Percentiles rank a stretch among this genome's conserved stretches.
These are phyloP conservation scores for Loxodonta africana DNA, from an alignment of 2,113 vertebrate genomes.

Conservation along the genomic window DNA sequence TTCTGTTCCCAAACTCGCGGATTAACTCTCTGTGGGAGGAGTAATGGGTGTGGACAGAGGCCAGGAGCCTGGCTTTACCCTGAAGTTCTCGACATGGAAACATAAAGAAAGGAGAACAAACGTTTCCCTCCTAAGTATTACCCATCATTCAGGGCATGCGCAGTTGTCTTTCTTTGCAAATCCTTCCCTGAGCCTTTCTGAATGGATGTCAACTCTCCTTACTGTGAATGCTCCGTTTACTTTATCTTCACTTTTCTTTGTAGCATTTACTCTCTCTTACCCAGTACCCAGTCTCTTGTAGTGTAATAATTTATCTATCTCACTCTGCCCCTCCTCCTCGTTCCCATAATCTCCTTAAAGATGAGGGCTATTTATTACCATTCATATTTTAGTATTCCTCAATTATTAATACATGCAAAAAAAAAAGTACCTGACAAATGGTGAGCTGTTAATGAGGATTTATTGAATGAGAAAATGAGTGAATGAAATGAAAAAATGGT, in stretches of 20 bases:
- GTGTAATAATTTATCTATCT: neutral
- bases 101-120: neutral
- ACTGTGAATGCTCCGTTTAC: neutral
- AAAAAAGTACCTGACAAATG: neutral
- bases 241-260: neutral
- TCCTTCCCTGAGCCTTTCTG: neutral
- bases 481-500: slow-evolving; percentile 56
- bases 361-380: neutral
- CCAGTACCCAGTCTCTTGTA: neutral
- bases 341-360: slow-evolving; percentile 10
- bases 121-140: no score
- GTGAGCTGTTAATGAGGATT: neutral
- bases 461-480: slow-evolving; percentile 17
- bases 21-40: neutral
- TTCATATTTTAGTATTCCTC: neutral
- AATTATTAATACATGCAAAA: neutral
- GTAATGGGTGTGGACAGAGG: neutral
- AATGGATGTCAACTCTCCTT: neutral
- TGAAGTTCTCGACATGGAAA: neutral
- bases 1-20: neutral
- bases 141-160: neutral
- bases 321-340: neutral
- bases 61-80: neutral
- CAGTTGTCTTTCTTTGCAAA: neutral
- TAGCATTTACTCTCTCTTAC: neutral